phyloP scores from a whole-genome alignment of 2,888 invertebrate species.

The Polydrusus tereticollis region DNA sequence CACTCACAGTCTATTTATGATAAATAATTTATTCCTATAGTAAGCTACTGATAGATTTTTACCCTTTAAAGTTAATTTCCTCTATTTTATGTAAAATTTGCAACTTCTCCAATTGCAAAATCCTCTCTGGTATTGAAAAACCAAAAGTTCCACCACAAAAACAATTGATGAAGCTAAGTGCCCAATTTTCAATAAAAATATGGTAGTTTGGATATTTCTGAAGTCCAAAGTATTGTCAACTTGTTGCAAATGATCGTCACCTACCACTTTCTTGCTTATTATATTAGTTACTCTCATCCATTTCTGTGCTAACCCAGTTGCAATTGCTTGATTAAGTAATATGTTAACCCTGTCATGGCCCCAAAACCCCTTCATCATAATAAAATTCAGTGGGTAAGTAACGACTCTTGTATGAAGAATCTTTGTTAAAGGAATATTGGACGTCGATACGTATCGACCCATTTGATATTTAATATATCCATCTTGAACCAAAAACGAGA shows the following conservation, averaged over 20 bases:
- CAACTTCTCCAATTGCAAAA: too few relatives aligned
- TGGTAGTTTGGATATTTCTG: constrained; percentile 42
- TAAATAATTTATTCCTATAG: too few relatives aligned
- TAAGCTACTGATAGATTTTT: too few relatives aligned
- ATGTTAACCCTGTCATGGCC: constrained; percentile 56
- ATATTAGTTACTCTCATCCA: constrained; percentile 48
- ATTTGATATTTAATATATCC: constrained; percentile 57
- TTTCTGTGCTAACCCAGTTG: constrained; percentile 55
- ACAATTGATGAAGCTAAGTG: not conserved
- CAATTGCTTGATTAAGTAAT: constrained; percentile 57
- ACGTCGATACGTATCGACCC: constrained; percentile 54
- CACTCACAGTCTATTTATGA: too few relatives aligned
- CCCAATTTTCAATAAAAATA: constrained; percentile 42
- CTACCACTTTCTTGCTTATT: constrained; percentile 14
- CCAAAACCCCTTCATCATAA: constrained; percentile 62
- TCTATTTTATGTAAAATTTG: too few relatives aligned
- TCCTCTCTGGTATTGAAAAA: not conserved
- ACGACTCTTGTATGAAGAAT: constrained; percentile 58
- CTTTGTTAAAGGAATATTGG: constrained; percentile 43
- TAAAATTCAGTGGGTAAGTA: constrained; percentile 60
- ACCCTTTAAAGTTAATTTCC: too few relatives aligned
- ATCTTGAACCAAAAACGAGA: constrained; percentile 57
- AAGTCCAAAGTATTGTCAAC: constrained; percentile 39
- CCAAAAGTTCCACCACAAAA: not conserved
- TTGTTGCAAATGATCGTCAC: constrained; percentile 4